Percentiles rank a stretch among this genome's conserved stretches.
Evolutionary conservation across 92 coral and sea anemone genomes (phyloP).

Genomic region (Epizoanthus fatuus): DNA sequence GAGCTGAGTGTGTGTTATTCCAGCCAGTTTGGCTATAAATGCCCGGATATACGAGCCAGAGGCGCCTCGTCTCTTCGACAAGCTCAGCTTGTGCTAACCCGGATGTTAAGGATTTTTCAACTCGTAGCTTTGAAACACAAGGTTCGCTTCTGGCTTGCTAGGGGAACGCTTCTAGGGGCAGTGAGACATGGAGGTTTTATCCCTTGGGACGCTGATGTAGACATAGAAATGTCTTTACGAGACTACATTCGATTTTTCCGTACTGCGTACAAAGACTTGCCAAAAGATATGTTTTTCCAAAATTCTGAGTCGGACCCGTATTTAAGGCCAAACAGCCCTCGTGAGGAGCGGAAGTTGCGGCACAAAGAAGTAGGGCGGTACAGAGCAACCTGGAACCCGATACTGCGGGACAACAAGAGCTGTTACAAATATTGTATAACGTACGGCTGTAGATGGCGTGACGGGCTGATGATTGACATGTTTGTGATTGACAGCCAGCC

Average conservation of each 20-base stretch:
- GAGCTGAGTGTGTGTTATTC: conserved; percentile 56
- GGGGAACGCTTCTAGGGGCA: conserved; percentile 78
- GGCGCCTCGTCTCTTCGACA: conserved; percentile 49
- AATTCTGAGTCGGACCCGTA: conserved; percentile 67
- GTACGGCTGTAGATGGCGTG: conserved; percentile 76
- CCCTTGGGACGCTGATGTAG: conserved; percentile 82
- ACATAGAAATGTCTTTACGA: conserved; percentile 68
- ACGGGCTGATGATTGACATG: conserved; percentile 79
- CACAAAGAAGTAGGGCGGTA: conserved; percentile 65
- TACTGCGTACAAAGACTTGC: conserved; percentile 62
- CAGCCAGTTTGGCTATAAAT: conserved; percentile 36
- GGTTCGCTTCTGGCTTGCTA: conserved; percentile 66
- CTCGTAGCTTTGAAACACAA: conserved; percentile 64
- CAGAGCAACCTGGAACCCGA: conserved; percentile 65
- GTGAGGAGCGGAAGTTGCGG: not conserved
- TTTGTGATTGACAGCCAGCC: conserved; percentile 42
- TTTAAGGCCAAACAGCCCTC: conserved; percentile 50
- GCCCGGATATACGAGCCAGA: conserved; percentile 69
- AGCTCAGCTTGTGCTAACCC: conserved; percentile 66
- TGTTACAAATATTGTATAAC: conserved; percentile 73
- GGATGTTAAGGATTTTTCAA: conserved; percentile 66
- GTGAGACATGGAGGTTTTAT: conserved; percentile 80
- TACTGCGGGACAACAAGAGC: conserved; percentile 73
- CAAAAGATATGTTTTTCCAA: conserved; percentile 75
- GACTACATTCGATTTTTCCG: conserved; percentile 73